Evolutionary conservation across 2,797 vertebrate genomes (phyloP), one percentile per base, ranked within the genome.

Genomic region (Lagocephalus sceleratus): DNA sequence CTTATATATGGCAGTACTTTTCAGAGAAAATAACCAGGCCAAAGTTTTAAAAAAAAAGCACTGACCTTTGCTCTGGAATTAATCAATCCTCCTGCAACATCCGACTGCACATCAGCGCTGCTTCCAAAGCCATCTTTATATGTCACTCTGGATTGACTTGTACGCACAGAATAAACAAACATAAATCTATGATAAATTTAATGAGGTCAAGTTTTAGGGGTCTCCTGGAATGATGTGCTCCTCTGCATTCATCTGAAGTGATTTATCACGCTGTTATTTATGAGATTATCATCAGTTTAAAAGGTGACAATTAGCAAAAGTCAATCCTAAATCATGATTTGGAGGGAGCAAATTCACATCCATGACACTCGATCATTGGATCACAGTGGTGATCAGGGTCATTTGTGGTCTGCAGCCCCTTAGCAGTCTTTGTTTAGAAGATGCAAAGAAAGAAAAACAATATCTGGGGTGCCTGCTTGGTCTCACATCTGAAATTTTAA

Each of bases 101-200:
- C 21, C n/a, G 20, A 2, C 49, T 26, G 59, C 51, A 57, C 44
- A 26, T 46, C 49, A 55, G 54, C 65, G 0, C 38, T 19, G 57
- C 52, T 15, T 49, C 21, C 47, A 38, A 43, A 65, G 52, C 53
- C 54, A 63, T 80, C 63, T 80, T 67, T 59, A 74, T 54, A 74
- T 59, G 66, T 61, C 66, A 55, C 47, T 21, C 19, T 65, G 47
- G 56, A 76, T 76, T 73, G 60, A 78, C 71, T 68, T 54, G 35
- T 50, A 65, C 63, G 57, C 51, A 47, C 32, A 66, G 19, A 66
- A n/a, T n/a, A 55, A 69, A 45, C 15, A 23, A 29, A 29, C 68
- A 75, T 79, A 69, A 81, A 81, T 79, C 68, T 57, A 63, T 55
- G 62, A 73, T 67, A 66, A 73, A 83, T 76, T 66, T 75, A 82